Evolutionary conservation across 2,797 vertebrate genomes (phyloP).

Genomic region (Furcifer pardalis): DNA sequence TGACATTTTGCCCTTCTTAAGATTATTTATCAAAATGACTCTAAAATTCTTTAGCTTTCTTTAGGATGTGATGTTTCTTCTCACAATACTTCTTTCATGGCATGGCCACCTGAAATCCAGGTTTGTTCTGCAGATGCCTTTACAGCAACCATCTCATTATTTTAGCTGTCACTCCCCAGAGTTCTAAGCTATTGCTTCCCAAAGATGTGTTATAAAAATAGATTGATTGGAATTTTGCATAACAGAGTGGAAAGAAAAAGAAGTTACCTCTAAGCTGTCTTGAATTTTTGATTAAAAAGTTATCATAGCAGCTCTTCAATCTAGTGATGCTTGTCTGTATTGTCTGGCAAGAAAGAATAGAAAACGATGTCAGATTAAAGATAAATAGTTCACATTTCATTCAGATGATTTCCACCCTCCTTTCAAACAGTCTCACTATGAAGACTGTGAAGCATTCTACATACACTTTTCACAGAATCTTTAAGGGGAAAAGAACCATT

Average conservation of each 20-base stretch:
- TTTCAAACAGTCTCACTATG: background rate
- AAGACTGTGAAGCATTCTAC: slow-evolving; percentile 12
- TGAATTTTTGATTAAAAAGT: slow-evolving; percentile 38
- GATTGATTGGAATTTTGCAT: slow-evolving; percentile 32
- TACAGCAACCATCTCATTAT: slow-evolving; percentile 34
- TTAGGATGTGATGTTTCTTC: too few relatives aligned
- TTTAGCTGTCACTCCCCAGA: slow-evolving; percentile 23
- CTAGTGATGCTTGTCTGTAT: background rate
- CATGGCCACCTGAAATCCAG: background rate
- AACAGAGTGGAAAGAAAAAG: slow-evolving; percentile 4
- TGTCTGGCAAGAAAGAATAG: background rate
- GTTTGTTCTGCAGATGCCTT: slow-evolving; percentile 21
- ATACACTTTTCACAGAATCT: background rate
- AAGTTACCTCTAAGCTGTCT: slow-evolving; percentile 24
- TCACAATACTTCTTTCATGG: background rate
- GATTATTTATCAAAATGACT: background rate
- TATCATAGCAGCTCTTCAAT: slow-evolving; percentile 6
- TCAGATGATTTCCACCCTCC: background rate
- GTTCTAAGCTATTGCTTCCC: slow-evolving; percentile 21
- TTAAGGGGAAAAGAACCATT: background rate
- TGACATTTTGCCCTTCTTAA: background rate
- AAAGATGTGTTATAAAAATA: slow-evolving; percentile 33
- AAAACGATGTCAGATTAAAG: slow-evolving; percentile 15
- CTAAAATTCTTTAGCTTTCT: background rate
- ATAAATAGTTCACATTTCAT: slow-evolving; percentile 29